Evolutionary conservation across 2,797 vertebrate species (phyloP), one percentile per base, ranked within the genome.

Genomic region (Smutsia temminckii): DNA sequence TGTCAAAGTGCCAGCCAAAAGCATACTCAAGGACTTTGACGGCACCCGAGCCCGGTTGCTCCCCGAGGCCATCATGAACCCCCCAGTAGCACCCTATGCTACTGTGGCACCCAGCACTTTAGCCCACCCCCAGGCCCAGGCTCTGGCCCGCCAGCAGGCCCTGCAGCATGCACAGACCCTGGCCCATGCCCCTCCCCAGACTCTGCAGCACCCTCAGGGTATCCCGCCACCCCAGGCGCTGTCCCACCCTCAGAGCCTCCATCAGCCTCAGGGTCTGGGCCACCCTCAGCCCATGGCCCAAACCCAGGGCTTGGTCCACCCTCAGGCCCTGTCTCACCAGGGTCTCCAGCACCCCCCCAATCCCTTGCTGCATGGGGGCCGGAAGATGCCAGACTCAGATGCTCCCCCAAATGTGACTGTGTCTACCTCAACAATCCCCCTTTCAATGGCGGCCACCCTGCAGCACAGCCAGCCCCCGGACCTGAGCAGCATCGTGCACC

Each of bases 391-490:
- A 40, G 99, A 99, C 91, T 99, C 99, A 94, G 99, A 99, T 25
- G 99, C 99, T 71, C 99, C 99, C 96, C 99, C 99, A 96, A 99
- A 99, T 98, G 99, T 99, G 99, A 99, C 99, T 97, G 99, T 99
- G 99, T 99, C 99, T 99, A 99, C 99, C 99, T 99, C 99, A 99
- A 99, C 99, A 99, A 99, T 99, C 98, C 99, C 99, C 95, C 99
- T 99, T 97, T 99, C 99, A 95, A 99, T 99, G 99, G 99, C 99
- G 88, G 99, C 99, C 75, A 99, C 99, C 95, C 98, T 99, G 98
- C 99, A 99, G 98, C 99, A 99, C 98, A 99, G 98, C 98, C 98
- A 98, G 98, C 99, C 99, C 98, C 98, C 99, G 55, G 99, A 99
- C 99, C 99, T 99, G 98, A 99, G 99, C 98, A 99, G 99, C 99